Percentiles rank a stretch among this genome's conserved stretches.
Evolutionary conservation across 2,113 vertebrate genomes (phyloP).

Genomic region (Cinclus cinclus): DNA sequence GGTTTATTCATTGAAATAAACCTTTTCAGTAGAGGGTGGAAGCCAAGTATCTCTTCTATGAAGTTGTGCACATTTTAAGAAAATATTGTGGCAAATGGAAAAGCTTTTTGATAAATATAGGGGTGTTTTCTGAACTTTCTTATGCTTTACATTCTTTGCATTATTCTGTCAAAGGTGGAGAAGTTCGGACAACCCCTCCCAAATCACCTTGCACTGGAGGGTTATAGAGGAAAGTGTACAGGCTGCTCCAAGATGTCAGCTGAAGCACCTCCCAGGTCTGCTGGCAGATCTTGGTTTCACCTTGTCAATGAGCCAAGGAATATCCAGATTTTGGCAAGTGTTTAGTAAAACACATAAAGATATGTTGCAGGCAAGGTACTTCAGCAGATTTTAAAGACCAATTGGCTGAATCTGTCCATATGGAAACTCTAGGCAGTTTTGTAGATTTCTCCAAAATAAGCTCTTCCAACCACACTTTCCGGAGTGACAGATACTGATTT

Average conservation of each 20-base stretch:
- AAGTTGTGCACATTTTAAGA: too few relatives aligned
- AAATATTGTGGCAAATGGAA: too few relatives aligned
- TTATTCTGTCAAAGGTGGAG: slow-evolving; percentile 67
- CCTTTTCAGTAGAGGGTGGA: too few relatives aligned
- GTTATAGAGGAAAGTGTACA: slow-evolving; percentile 59
- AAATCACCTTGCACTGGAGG: slow-evolving; percentile 69
- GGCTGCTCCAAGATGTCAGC: neutral
- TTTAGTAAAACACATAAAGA: neutral
- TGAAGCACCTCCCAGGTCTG: neutral
- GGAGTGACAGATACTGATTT: neutral
- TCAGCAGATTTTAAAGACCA: neutral
- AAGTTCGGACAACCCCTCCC: slow-evolving; percentile 49
- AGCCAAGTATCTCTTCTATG: neutral
- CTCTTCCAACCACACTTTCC: neutral
- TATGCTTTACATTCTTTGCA: slow-evolving; percentile 69
- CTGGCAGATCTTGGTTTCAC: neutral
- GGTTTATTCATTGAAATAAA: too few relatives aligned
- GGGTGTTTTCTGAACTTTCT: slow-evolving; percentile 51
- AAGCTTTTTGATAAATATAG: slow-evolving; percentile 48
- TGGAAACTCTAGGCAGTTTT: neutral
- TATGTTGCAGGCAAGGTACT: neutral
- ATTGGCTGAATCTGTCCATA: neutral
- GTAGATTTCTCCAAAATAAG: neutral
- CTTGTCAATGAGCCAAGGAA: neutral
- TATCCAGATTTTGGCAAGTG: neutral